A percentile compares a stretch with the other conserved stretches of the same genome.
phyloP scores from a whole-genome alignment of 1,140 invertebrate species.

The Oryzaephilus surinamensis region DNA sequence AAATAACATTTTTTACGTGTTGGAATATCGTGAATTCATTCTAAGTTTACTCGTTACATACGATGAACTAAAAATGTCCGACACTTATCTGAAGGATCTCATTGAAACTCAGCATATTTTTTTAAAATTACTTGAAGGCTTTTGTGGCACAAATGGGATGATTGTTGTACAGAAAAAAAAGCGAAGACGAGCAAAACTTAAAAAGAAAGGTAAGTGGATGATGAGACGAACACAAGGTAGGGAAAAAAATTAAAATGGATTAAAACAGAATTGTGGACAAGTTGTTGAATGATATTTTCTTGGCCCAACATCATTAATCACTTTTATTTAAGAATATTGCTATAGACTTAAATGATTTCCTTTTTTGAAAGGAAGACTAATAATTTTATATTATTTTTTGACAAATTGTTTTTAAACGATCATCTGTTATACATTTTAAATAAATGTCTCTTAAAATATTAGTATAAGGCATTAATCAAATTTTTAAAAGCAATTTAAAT shows the following conservation, averaged over 20 bases:
- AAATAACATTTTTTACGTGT: slow-evolving; percentile 86
- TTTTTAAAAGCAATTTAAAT: too few species aligned
- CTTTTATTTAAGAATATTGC: too few species aligned
- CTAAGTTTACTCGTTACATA: slow-evolving; percentile 67
- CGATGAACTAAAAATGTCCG: slow-evolving; percentile 79
- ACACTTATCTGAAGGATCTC: slow-evolving; percentile 75
- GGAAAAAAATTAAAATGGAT: not conserved
- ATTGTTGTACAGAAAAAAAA: slow-evolving; percentile 60
- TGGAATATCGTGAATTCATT: slow-evolving; percentile 89
- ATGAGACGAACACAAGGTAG: not conserved
- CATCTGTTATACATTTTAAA: not conserved
- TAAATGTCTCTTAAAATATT: too few species aligned
- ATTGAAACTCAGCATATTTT: slow-evolving; percentile 85
- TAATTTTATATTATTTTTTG: not conserved
- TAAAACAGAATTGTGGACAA: too few species aligned
- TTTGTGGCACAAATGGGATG: slow-evolving; percentile 53
- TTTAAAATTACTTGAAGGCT: slow-evolving; percentile 81
- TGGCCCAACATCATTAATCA: not conserved
- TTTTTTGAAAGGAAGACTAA: too few species aligned
- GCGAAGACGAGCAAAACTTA: slow-evolving; percentile 43
- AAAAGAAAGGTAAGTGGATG: slow-evolving; percentile 33
- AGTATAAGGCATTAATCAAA: too few species aligned
- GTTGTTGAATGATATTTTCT: not conserved
- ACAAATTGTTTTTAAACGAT: not conserved
- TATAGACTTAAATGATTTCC: too few species aligned